Evolutionary conservation across 2,888 invertebrate genomes (phyloP), one percentile per base, ranked within the genome.

Genomic region (Brassicogethes aeneus): DNA sequence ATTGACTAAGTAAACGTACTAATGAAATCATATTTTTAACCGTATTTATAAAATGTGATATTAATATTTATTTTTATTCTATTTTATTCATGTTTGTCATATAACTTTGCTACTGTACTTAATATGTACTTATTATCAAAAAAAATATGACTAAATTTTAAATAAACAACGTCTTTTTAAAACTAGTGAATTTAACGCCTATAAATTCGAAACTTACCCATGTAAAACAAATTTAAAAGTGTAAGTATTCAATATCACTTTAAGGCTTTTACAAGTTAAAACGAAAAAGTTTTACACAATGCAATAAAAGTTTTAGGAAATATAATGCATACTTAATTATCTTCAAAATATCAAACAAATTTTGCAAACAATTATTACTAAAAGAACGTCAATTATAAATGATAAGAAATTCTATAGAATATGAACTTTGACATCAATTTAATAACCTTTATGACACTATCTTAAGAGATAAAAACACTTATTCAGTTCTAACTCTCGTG

Each of bases 171-270:
- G n/a, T n/a, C n/a, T n/a, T n/a, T n/a, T n/a, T n/a, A n/a, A n/a
- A n/a, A n/a, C n/a, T n/a, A n/a, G n/a, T n/a, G n/a, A n/a, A n/a
- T n/a, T n/a, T n/a, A n/a, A n/a, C n/a, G n/a, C 5, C 23, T 23
- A 23, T 23, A 23, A 23, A 23, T 23, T 23, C 5, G 23, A 23
- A 23, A 23, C 5, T 23, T 23, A 23, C 23, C 5, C 10, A 23
- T 23, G 23, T 23, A 23, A 23, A 23, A 23, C 23, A 23, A 23
- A 23, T 23, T 23, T 23, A 23, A 23, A 23, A 23, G 23, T 23
- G 23, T 23, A 23, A 23, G 23, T 23, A 23, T 23, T 23, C 23
- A 23, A 23, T 7, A 23, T 23, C 23, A 5, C 5, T 23, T 23
- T 23, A 23, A 5, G 23, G 10, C 23, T 23, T 23, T 23, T 7